These are phyloP conservation scores for Hypena proboscidalis DNA, from an alignment of 2,888 invertebrate genomes.

Conservation along the genomic window DNA sequence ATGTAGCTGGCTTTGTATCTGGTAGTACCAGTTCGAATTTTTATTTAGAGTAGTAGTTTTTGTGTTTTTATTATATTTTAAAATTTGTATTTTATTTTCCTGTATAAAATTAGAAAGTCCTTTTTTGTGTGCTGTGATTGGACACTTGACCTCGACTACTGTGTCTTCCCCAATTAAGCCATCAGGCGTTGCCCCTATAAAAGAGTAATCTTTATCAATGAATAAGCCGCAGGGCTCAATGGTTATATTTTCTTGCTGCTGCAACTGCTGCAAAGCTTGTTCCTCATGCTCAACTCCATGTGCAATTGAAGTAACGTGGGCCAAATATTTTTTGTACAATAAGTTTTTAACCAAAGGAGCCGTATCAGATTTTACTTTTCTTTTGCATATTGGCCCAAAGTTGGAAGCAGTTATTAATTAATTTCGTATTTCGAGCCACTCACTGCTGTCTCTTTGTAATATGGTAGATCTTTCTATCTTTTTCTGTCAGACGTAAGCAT, in stretches of 20 bases:
- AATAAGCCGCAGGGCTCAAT: slow-evolving; percentile 11
- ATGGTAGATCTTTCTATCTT: slow-evolving; percentile 21
- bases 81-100: background rate
- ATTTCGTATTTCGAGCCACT: slow-evolving; percentile 34
- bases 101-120: slow-evolving; percentile 1
- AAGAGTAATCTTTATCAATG: slow-evolving; percentile 4
- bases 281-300: background rate
- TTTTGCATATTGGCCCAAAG: slow-evolving; percentile 26
- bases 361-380: slow-evolving; percentile 8
- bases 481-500: slow-evolving; percentile 16
- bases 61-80: no score
- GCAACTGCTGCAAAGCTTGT: slow-evolving; percentile 4
- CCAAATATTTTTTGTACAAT: slow-evolving; percentile 28
- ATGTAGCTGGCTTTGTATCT: no score
- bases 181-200: slow-evolving; percentile 9
- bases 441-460: slow-evolving; percentile 30
- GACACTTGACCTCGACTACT: slow-evolving; percentile 10
- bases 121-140: slow-evolving; percentile 1
- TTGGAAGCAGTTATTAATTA: slow-evolving; percentile 32
- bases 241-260: background rate
- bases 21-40: no score
- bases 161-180: background rate
- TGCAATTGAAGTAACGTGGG: slow-evolving; percentile 10
- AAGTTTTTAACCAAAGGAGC: slow-evolving; percentile 32
- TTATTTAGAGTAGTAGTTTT: no score